These are phyloP conservation scores for Poecilobothrus nobilitatus DNA, from an alignment of 2,888 invertebrate species.

Conservation along the genomic window DNA sequence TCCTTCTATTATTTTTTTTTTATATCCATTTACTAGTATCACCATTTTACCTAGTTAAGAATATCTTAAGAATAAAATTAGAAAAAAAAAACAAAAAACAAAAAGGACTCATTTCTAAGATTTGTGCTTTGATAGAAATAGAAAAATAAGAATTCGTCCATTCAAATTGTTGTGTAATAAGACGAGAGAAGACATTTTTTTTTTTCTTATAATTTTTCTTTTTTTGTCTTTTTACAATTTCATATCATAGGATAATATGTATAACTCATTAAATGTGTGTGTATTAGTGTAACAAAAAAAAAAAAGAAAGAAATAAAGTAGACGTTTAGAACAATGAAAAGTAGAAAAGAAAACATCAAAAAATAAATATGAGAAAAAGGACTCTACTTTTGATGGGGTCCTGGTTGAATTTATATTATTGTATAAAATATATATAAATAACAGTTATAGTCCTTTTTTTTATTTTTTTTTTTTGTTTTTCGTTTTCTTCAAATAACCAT, in stretches of 20 bases:
- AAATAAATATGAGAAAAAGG: too few relatives aligned
- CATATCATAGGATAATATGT: not conserved
- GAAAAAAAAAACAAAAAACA: not conserved
- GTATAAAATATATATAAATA: not conserved
- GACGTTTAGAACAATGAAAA: not conserved
- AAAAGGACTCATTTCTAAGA: constrained; percentile 4
- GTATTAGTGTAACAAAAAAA: not conserved
- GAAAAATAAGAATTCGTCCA: constrained; percentile 2
- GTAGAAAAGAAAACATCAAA: not conserved
- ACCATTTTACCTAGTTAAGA: constrained; percentile 4
- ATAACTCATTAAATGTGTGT: not conserved
- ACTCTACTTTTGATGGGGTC: not conserved
- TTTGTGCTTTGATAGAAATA: not conserved
- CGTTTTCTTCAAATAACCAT: not conserved
- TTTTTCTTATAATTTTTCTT: too few relatives aligned
- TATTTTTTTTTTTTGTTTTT: not conserved
- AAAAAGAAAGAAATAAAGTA: not conserved
- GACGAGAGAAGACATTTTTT: not conserved
- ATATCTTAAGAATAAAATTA: not conserved
- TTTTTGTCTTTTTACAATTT: not conserved
- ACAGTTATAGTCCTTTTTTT: not conserved
- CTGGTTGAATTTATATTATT: constrained; percentile 6
- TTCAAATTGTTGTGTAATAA: constrained; percentile 6
- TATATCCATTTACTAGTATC: not conserved
- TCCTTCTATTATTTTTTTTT: not conserved